phyloP scores from a whole-genome alignment of 2,888 invertebrate species.

The Cryptocheilus praepositus region DNA sequence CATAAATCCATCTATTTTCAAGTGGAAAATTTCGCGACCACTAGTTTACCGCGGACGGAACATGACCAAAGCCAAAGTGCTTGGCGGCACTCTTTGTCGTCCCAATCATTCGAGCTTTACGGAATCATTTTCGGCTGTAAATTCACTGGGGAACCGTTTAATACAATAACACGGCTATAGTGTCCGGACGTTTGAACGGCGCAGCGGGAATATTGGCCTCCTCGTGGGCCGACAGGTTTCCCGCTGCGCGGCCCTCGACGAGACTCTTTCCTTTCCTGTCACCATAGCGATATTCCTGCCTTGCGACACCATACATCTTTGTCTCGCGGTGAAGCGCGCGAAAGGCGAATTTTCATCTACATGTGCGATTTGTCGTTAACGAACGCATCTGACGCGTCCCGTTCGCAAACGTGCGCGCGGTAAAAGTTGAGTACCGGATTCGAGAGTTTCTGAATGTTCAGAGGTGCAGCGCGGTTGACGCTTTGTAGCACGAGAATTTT shows the following conservation, averaged over 20 bases:
- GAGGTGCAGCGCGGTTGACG: too few relatives aligned
- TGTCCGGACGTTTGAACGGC: constrained; percentile 52
- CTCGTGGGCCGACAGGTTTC: constrained; percentile 51
- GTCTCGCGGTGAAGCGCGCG: too few relatives aligned
- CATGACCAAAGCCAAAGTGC: not conserved
- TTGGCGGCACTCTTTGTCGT: constrained; percentile 12
- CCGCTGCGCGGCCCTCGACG: constrained; percentile 50
- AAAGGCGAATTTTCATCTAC: too few relatives aligned
- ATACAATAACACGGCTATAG: constrained; percentile 54
- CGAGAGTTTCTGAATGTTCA: too few relatives aligned
- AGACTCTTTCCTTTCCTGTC: constrained; percentile 24
- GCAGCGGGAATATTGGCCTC: constrained; percentile 55
- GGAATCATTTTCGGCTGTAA: constrained; percentile 43
- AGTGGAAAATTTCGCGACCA: constrained; percentile 8
- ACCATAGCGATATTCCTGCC: not conserved
- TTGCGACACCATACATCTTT: too few relatives aligned
- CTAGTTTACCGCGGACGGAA: not conserved
- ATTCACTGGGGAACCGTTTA: constrained; percentile 49
- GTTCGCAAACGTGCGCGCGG: too few relatives aligned
- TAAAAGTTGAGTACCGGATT: too few relatives aligned
- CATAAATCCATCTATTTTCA: constrained; percentile 13
- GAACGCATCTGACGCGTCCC: too few relatives aligned
- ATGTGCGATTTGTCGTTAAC: too few relatives aligned
- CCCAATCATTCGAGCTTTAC: constrained; percentile 1
- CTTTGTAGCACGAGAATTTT: too few relatives aligned